Conservation (phyloP, 2,888 invertebrate genomes). For the Limnephilus auricula region DNA sequence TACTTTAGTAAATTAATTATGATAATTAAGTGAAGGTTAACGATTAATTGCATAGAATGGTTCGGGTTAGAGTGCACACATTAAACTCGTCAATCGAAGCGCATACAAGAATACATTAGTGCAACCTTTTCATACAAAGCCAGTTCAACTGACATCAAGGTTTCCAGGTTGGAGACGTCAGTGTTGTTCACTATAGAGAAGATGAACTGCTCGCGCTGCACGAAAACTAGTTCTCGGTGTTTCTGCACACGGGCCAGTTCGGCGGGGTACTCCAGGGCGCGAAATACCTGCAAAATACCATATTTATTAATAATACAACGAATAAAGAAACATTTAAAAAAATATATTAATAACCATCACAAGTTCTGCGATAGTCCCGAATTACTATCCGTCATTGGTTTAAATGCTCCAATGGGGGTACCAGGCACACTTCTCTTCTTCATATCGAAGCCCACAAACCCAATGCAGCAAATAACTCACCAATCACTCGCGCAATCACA, state of each 20-base stretch:
- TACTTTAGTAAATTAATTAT: neutral
- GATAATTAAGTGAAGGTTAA: neutral
- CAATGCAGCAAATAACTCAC: no score
- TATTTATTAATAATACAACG: no score
- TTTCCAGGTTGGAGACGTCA: conserved; percentile 77
- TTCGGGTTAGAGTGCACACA: neutral
- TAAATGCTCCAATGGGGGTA: no score
- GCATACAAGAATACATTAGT: conserved; percentile 55
- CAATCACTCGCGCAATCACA: no score
- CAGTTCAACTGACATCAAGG: conserved; percentile 77
- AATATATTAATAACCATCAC: no score
- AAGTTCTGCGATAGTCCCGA: no score
- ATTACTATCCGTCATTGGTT: no score
- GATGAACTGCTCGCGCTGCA: conserved; percentile 79
- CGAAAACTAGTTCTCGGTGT: conserved; percentile 79
- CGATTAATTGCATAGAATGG: neutral
- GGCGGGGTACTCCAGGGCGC: conserved; percentile 86
- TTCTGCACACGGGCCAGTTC: conserved; percentile 83
- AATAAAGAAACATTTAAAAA: no score
- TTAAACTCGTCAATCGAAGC: conserved; percentile 9
- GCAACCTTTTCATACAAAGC: conserved; percentile 75
- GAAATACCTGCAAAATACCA: conserved; percentile 82
- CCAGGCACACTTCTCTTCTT: no score
- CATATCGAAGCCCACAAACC: no score
- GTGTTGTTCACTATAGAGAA: conserved; percentile 80